Evolutionary conservation across 2,113 vertebrate species (phyloP).

Genomic region (Scolopax mira): DNA sequence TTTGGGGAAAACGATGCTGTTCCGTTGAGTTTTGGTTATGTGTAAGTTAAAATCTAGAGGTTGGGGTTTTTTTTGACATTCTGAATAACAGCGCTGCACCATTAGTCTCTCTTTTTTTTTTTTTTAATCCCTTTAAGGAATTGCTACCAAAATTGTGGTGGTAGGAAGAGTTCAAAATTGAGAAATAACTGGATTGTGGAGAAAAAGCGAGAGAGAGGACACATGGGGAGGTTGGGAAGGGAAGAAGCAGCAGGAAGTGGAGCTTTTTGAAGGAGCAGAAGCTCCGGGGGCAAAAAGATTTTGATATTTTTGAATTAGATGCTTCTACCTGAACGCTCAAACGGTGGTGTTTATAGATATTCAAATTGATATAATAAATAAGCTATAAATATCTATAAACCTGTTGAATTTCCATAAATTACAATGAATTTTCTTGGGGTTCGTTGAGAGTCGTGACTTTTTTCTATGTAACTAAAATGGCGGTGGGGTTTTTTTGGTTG

Average conservation of each 20-base stretch:
- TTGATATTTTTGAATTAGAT: background rate
- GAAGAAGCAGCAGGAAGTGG: background rate
- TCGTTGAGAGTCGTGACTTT: background rate
- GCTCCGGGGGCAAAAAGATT: background rate
- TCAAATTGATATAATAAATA: too few relatives aligned
- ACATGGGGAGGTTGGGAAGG: background rate
- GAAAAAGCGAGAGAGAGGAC: background rate
- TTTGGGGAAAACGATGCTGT: background rate
- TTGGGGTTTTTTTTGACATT: background rate
- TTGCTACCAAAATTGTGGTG: background rate
- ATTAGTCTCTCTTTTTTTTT: too few relatives aligned
- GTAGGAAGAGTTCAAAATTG: background rate
- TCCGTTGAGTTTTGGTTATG: background rate
- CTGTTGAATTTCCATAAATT: background rate
- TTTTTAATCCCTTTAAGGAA: background rate
- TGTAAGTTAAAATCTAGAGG: rapidly evolving
- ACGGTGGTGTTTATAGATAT: too few relatives aligned
- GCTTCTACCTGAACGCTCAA: too few relatives aligned
- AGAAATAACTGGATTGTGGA: background rate
- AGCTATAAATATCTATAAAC: too few relatives aligned
- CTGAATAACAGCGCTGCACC: too few relatives aligned
- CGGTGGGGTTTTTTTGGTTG: too few relatives aligned
- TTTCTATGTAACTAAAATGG: background rate
- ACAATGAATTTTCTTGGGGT: background rate
- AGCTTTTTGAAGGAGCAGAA: background rate